A percentile compares a stretch with the other conserved stretches of the same genome.
phyloP scores from a whole-genome alignment of 2,888 invertebrate genomes.

The Reticulitermes lucifugus region DNA sequence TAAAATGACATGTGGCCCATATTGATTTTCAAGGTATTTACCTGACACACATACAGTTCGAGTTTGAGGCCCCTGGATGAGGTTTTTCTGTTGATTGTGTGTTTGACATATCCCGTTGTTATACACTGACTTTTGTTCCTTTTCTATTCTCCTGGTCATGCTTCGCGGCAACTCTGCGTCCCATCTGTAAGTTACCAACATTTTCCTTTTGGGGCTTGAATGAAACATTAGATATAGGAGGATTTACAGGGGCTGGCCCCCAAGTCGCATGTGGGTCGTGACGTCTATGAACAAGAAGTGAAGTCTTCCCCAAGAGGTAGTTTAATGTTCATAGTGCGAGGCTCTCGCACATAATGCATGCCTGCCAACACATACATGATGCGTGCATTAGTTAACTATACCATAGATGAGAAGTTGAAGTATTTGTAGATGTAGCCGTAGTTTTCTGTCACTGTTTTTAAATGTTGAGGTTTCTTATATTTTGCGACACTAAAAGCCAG shows the following conservation, averaged over 20 bases:
- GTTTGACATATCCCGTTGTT: too few relatives aligned
- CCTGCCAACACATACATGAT: not conserved
- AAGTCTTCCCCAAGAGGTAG: conserved; percentile 22
- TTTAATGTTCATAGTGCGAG: not conserved
- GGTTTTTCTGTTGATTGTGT: too few relatives aligned
- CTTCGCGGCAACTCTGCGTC: conserved; percentile 16
- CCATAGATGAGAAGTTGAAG: too few relatives aligned
- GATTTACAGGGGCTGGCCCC: conserved; percentile 38
- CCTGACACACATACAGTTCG: too few relatives aligned
- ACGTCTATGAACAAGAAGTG: conserved; percentile 36
- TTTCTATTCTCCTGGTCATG: conserved; percentile 21
- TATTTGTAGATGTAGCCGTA: too few relatives aligned
- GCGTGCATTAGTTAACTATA: not conserved
- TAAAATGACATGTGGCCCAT: too few relatives aligned
- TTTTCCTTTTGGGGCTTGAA: conserved; percentile 28
- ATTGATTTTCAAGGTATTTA: too few relatives aligned
- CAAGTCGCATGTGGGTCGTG: conserved; percentile 34
- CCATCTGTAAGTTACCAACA: conserved; percentile 42
- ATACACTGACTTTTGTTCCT: conserved; percentile 9
- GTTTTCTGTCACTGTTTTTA: too few relatives aligned
- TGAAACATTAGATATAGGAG: conserved; percentile 33
- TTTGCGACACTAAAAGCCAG: too few relatives aligned
- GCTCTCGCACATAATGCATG: not conserved
- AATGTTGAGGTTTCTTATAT: too few relatives aligned
- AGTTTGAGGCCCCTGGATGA: too few relatives aligned